Base-by-base conservation (phyloP, 1,140 invertebrate species). In the Sinella curviseta region DNA sequence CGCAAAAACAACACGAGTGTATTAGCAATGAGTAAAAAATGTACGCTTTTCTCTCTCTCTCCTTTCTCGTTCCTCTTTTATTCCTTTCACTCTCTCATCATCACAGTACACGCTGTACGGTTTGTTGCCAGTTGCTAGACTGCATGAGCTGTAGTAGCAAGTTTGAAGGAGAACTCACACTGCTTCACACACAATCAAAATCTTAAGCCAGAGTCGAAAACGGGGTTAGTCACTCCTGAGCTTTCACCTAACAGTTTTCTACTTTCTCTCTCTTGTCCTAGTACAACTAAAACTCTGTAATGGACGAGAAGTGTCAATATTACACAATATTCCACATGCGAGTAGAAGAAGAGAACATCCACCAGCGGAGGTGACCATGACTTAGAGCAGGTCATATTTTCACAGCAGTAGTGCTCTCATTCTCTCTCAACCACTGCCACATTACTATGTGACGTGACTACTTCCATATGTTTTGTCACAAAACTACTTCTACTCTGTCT, bases 181-280 rank as follows among this genome's bases (percentile, higher is more conserved):
- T 48, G 55, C 24, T 60, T 60, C 24, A 26, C 24, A n/a, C n/a
- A 26, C 55, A 60, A 60, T 60, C 55, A 60, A 70, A 70, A 70
- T 70, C 28, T 2, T 70, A 70, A 70, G 65, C 65, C 26, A 31
- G 65, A 1, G 31, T 14, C 28, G 65, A 70, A 24, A 70, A 70
- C 65, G 65, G 65, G 26, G 65, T 70, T 70, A 70, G 65, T 70
- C 65, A 70, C 65, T 70, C 65, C 14, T 70, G 65, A 70, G 65
- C 65, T 70, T 70, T 70, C 65, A 70, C 65, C 30, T 70, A 70
- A 12, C 65, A 70, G 31, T 31, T 33, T 70, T 60, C 55, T 60
- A 14, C 55, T 70, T 70, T 70, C 65, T 70, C 57, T 17, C 14
- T 65, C 65, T 70, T 70, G 65, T 33, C 65, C 65, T 70, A 33